These are phyloP conservation scores for Rhinopithecus roxellana DNA, from an alignment of 2,113 vertebrate genomes.

Conservation along the genomic window DNA sequence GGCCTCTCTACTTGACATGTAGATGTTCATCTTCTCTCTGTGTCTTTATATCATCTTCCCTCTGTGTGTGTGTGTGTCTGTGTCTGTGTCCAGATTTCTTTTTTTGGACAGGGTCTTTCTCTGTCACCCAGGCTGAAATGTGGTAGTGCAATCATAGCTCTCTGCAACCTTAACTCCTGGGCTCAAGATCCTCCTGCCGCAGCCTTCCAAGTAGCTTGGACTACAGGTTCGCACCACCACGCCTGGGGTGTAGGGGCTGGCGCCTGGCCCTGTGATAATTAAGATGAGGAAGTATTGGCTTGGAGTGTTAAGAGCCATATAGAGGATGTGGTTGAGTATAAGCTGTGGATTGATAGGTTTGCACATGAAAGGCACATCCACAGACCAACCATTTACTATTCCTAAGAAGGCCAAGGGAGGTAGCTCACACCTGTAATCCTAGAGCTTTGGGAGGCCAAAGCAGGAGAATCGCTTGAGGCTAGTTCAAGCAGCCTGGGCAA, in stretches of 20 bases:
- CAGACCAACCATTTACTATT: neutral
- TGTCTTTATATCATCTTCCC: neutral
- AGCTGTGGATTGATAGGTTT: neutral
- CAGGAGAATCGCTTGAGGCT: no score
- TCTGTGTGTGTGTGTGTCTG: neutral
- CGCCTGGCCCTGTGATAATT: neutral
- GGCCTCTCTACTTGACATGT: neutral
- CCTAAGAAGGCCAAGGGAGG: neutral
- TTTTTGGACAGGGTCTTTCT: no score
- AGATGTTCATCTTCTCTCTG: neutral
- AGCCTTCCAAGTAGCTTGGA: no score
- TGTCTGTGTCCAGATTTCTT: neutral
- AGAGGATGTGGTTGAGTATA: neutral
- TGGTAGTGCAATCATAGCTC: no score
- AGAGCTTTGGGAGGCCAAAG: no score
- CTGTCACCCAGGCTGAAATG: no score
- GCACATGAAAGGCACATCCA: neutral
- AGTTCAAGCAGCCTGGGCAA: no score
- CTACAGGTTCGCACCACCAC: rapidly evolving
- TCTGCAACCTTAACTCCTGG: no score
- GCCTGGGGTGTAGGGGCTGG: neutral
- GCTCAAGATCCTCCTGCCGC: no score
- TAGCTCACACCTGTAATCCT: no score
- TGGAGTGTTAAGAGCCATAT: neutral
- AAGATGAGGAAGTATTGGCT: neutral